phyloP scores from a whole-genome alignment of 1,140 invertebrate genomes.

The Drosophila serrata region DNA sequence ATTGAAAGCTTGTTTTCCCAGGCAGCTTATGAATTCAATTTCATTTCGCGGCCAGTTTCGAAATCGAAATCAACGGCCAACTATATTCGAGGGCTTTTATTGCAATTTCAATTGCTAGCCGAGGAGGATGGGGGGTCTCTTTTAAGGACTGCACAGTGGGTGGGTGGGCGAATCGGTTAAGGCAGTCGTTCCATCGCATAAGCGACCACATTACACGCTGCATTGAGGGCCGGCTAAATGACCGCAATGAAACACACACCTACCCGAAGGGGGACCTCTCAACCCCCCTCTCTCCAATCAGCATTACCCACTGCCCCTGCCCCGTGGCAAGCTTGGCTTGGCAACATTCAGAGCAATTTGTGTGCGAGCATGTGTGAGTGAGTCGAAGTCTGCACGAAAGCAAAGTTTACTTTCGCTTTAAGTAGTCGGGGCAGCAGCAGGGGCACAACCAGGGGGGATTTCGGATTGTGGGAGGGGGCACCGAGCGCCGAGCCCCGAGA shows the following conservation, averaged over 20 bases:
- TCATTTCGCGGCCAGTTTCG: slow-evolving; percentile 6
- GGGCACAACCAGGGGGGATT: slow-evolving; percentile 1
- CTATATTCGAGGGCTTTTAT: slow-evolving; percentile 45
- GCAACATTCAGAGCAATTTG: slow-evolving; percentile 58
- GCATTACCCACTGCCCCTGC: not conserved
- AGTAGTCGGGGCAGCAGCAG: slow-evolving; percentile 59
- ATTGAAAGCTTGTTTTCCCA: slow-evolving; percentile 23
- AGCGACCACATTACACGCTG: slow-evolving; percentile 81
- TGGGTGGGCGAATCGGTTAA: slow-evolving; percentile 11
- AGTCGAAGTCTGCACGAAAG: slow-evolving; percentile 61
- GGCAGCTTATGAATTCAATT: slow-evolving; percentile 40
- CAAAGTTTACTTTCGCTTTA: slow-evolving; percentile 82
- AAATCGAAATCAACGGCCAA: slow-evolving; percentile 20
- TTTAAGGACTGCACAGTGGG: not conserved
- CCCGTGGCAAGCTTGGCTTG: slow-evolving; percentile 25
- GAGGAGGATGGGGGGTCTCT: not conserved
- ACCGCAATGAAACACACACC: slow-evolving; percentile 78
- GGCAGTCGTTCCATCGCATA: slow-evolving; percentile 64
- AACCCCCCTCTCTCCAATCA: slow-evolving; percentile 2
- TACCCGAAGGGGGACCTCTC: slow-evolving; percentile 14
- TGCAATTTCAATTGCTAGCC: slow-evolving; percentile 28
- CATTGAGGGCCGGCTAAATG: slow-evolving; percentile 80
- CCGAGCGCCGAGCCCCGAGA: slow-evolving; percentile 27
- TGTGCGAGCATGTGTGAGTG: slow-evolving; percentile 36
- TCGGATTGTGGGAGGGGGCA: slow-evolving; percentile 16